Conservation (phyloP, 2,888 invertebrate species). For the Orthosia gracilis region DNA sequence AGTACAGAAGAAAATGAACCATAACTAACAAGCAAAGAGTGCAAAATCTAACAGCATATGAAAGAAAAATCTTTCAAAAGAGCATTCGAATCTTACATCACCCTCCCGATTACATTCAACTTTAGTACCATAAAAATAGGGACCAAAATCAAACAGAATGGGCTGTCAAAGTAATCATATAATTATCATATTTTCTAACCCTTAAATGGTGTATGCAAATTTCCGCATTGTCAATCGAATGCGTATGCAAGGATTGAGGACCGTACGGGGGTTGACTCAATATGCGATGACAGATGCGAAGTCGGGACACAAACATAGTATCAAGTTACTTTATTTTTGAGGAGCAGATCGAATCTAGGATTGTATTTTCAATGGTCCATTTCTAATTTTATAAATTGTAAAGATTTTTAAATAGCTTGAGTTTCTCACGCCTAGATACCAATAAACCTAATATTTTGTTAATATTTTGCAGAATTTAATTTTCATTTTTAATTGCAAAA, state of each 20-base stretch:
- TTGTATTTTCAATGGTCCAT: slow-evolving; percentile 46
- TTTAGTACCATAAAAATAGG: slow-evolving; percentile 43
- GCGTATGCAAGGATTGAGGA: slow-evolving; percentile 71
- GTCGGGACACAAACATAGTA: slow-evolving; percentile 78
- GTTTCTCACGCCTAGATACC: slow-evolving; percentile 37
- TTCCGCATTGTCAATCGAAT: slow-evolving; percentile 73
- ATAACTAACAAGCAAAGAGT: slow-evolving; percentile 8
- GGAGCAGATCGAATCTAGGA: slow-evolving; percentile 60
- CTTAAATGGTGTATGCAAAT: slow-evolving; percentile 89
- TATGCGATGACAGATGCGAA: slow-evolving; percentile 89
- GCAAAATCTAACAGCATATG: slow-evolving; percentile 20
- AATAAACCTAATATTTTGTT: slow-evolving; percentile 20
- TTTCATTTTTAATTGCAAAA: neutral
- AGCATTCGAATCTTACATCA: slow-evolving; percentile 71
- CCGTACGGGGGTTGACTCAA: slow-evolving; percentile 82
- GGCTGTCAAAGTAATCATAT: slow-evolving; percentile 71
- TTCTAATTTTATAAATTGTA: slow-evolving; percentile 42
- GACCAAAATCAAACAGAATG: slow-evolving; percentile 55
- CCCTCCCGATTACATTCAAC: slow-evolving; percentile 44
- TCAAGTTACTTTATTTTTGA: slow-evolving; percentile 76
- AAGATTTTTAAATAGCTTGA: slow-evolving; percentile 2
- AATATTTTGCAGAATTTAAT: neutral
- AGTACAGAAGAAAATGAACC: slow-evolving; percentile 54
- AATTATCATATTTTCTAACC: slow-evolving; percentile 83
- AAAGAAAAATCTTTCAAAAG: slow-evolving; percentile 70